These are phyloP conservation scores for Tholera decimalis DNA, from an alignment of 2,888 invertebrate species.

Conservation along the genomic window DNA sequence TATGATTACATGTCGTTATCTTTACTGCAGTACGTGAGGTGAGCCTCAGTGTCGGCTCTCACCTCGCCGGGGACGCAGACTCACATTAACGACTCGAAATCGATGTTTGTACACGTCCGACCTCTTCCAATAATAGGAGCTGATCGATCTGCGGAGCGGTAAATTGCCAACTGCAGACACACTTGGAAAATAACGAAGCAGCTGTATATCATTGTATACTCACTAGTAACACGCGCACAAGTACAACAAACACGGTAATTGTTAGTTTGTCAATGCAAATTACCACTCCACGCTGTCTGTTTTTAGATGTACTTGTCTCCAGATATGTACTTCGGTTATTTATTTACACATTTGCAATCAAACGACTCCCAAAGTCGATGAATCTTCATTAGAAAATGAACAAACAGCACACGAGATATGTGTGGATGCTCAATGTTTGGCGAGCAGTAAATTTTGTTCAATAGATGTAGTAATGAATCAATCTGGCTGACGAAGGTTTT, in stretches of 20 bases:
- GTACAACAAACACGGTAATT: slow-evolving; percentile 78
- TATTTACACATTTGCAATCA: slow-evolving; percentile 52
- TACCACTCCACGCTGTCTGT: slow-evolving; percentile 57
- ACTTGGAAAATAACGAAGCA: slow-evolving; percentile 86
- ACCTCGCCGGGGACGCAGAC: slow-evolving; percentile 80
- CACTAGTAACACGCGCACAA: slow-evolving; percentile 71
- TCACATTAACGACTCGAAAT: slow-evolving; percentile 89
- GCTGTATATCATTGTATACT: slow-evolving; percentile 77
- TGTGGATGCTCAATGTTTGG: slow-evolving; percentile 69
- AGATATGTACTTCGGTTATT: slow-evolving; percentile 51
- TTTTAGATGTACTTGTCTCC: slow-evolving; percentile 57
- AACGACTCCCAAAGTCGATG: slow-evolving; percentile 62
- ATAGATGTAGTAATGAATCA: slow-evolving; percentile 87
- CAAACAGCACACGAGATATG: slow-evolving; percentile 69
- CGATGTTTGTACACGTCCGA: slow-evolving; percentile 91
- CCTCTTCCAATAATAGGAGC: slow-evolving; percentile 89
- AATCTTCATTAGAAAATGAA: slow-evolving; percentile 76
- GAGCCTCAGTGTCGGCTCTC: slow-evolving; percentile 83
- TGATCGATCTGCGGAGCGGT: slow-evolving; percentile 87
- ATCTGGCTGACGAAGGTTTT: slow-evolving; percentile 84
- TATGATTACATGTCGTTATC: slow-evolving; percentile 86
- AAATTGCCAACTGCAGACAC: slow-evolving; percentile 86
- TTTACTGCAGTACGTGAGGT: slow-evolving; percentile 86
- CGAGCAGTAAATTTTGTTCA: slow-evolving; percentile 77
- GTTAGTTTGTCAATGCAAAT: slow-evolving; percentile 79